Evolutionary conservation across 1,140 invertebrate genomes (phyloP), one percentile per base, ranked within the genome.

Genomic region (Antheraea pernyi): DNA sequence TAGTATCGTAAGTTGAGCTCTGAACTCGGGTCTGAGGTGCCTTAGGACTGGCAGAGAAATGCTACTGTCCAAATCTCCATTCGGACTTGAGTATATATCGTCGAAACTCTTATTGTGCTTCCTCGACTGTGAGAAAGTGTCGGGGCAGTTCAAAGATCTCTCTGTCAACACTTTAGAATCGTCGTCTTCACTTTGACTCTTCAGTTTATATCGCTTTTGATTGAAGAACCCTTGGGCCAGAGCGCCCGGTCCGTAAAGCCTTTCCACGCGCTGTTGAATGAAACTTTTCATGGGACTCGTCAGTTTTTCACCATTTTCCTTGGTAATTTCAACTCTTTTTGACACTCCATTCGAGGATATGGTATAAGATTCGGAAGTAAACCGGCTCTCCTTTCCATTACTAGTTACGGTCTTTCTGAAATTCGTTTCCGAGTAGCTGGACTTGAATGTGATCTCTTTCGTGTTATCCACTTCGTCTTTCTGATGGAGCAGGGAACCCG

Each of bases 251-350:
- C 97, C 97, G 85, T 98, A 98, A 0, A 98, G 86, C 69, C 97
- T 93, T 81, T 98, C 97, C 0, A 98, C 97, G 48, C 97, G 93
- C 83, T 98, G 96, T 83, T 98, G 96, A 39, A 98, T 97, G 74
- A 98, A 97, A 42, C 97, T 98, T 80, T 96, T 96, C 76, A 95
- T 94, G 61, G 94, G 94, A 79, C 88, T 93, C 0, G 84, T 88
- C 59, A 92, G 81, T 66, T 91, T 82, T 67, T 92, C 90, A 0
- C 90, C 90, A 81, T 92, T 92, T 59, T 92, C 90, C 48, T 92
- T 92, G 0, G 90, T 92, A 7, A 92, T 92, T 65, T 92, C 90
- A 0, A 92, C 85, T 9, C 83, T 68, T 76, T 92, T 91, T 0
- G 90, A 87, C 0, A 88, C 74, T 0, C 90, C 88, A 71, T 92